Conservation (phyloP, 2,888 invertebrate species). For the Nudaria mundana region DNA sequence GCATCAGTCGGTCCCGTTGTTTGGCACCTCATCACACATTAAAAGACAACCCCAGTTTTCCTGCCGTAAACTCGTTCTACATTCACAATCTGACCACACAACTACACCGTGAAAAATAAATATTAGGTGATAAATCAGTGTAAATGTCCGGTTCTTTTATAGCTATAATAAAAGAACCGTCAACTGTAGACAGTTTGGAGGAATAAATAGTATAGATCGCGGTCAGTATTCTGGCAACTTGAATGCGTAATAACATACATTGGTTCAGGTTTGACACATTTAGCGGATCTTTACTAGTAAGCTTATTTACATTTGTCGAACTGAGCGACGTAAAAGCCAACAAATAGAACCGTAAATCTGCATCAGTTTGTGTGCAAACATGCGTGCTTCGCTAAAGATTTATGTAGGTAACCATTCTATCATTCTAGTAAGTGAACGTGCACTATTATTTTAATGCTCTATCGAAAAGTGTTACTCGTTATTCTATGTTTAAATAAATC, state of each 20-base stretch:
- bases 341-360: slow-evolving; percentile 47
- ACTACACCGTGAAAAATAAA: slow-evolving; percentile 76
- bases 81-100: slow-evolving; percentile 53
- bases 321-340: slow-evolving; percentile 43
- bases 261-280: slow-evolving; percentile 62
- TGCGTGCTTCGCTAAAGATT: slow-evolving; percentile 18
- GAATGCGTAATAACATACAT: slow-evolving; percentile 49
- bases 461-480: too few relatives aligned
- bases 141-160: slow-evolving; percentile 73
- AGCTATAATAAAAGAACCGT: slow-evolving; percentile 78
- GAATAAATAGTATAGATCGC: slow-evolving; percentile 67
- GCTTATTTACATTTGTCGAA: slow-evolving; percentile 46
- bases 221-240: slow-evolving; percentile 61
- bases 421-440: slow-evolving; percentile 10
- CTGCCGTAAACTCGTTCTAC: slow-evolving; percentile 52
- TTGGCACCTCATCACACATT: slow-evolving; percentile 38
- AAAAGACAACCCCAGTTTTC: slow-evolving; percentile 47
- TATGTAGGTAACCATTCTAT: slow-evolving; percentile 24
- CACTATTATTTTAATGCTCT: slow-evolving; percentile 25
- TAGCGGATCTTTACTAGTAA: slow-evolving; percentile 44
- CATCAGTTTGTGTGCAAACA: slow-evolving; percentile 23
- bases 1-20: slow-evolving; percentile 28
- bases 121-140: slow-evolving; percentile 72
- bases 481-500: too few relatives aligned
- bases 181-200: slow-evolving; percentile 63